Evolutionary conservation across 2,797 vertebrate species (phyloP).

Genomic region (Microhierax caerulescens): DNA sequence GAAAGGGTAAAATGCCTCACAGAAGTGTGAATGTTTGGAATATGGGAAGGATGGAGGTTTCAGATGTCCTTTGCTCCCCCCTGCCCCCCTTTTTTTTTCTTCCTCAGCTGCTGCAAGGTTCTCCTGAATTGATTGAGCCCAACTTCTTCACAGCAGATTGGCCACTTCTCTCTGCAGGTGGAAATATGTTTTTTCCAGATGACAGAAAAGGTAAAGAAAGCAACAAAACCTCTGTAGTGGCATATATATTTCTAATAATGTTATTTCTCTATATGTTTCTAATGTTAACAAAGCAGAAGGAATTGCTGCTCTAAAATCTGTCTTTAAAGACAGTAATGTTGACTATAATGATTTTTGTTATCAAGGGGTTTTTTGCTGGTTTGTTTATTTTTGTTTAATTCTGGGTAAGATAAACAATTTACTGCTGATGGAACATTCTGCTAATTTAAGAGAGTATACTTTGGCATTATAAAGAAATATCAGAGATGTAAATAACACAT

Average conservation of each 20-base stretch:
- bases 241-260: background rate
- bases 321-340: background rate
- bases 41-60: background rate
- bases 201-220: conserved; percentile 75
- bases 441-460: background rate
- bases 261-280: background rate
- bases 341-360: background rate
- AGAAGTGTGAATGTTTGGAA: background rate
- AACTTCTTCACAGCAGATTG: conserved; percentile 76
- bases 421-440: background rate
- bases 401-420: background rate
- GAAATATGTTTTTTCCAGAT: conserved; percentile 59
- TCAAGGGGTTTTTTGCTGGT: accelerated
- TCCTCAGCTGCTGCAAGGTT: conserved; percentile 83
- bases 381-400: background rate
- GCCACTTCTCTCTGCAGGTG: conserved; percentile 71
- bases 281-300: background rate
- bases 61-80: background rate
- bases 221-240: background rate
- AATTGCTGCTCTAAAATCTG: background rate
- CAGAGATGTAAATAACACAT: background rate
- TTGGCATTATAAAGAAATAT: background rate
- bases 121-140: conserved; percentile 82
- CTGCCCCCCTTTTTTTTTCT: too few species aligned
- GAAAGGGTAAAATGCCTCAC: background rate